Evolutionary conservation across 2,113 vertebrate species (phyloP), one percentile per base, ranked within the genome.

Genomic region (Megaceryle maxima): DNA sequence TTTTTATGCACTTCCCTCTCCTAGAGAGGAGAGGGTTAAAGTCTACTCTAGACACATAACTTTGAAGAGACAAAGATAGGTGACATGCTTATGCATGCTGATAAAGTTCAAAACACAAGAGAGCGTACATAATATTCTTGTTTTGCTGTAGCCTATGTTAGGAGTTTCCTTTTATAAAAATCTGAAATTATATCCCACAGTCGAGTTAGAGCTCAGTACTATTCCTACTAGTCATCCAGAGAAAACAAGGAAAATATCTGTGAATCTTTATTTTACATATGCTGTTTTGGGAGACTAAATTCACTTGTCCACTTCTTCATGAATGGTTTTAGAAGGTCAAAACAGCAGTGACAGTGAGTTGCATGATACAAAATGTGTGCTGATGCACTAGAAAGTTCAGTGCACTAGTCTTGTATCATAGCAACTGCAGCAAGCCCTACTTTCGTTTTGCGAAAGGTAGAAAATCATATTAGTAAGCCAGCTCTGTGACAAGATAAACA

Each of bases 401-500:
- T 39, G 35, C 76, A 88, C 29, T 14, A 43, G 43, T 33, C 51
- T 60, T 22, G 86, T 95, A 94, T 86, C 87, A 89, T 76, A 94
- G 94, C 81, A 94, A 95, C 81, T 35, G 80, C n/a, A 74, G 77
- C 60, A 33, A 85, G 43, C 57, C 57, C 44, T 68, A 48, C 63
- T 48, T 91, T 87, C 41, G 6, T 69, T 88, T 67, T 63, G 43
- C 1, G 2, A 82, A 92, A 74, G 37, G 74, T 79, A 83, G 70
- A 90, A 85, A 90, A 94, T 92, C 92, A 86, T 50, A 57, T 86
- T 84, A 90, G 83, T 37, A 84, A 59, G 72, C 18, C 60, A 62
- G 44, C 48, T 88, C 60, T 64, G 29, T 83, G 74, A 88, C 91
- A 88, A 94, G 83, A 88, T 74, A 95, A 88, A 86, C 41, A 81